Conservation (phyloP, 2,113 vertebrate genomes). For the Cichladusa arquata region DNA sequence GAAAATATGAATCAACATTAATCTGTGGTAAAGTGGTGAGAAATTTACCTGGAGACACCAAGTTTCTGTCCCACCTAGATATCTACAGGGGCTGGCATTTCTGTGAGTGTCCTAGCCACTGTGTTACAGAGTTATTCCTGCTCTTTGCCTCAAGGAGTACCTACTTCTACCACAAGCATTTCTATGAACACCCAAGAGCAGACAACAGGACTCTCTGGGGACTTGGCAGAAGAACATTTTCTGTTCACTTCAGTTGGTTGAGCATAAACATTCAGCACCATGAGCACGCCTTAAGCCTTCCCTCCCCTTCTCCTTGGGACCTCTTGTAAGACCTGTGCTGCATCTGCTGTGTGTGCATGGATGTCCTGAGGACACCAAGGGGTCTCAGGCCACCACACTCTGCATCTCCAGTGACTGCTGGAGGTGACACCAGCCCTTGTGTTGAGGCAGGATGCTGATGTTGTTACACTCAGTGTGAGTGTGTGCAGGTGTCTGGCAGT, state of each 20-base stretch:
- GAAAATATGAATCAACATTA: background rate
- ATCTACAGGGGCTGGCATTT: background rate
- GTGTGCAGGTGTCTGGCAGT: background rate
- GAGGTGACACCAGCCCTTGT: background rate
- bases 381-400: background rate
- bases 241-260: background rate
- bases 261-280: background rate
- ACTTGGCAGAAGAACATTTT: background rate
- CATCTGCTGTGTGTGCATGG: background rate
- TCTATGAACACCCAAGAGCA: background rate
- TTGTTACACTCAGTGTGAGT: background rate
- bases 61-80: background rate
- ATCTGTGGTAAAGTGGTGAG: background rate
- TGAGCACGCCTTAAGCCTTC: background rate
- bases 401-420: background rate
- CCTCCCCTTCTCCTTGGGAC: background rate
- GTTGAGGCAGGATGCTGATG: background rate
- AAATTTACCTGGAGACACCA: background rate
- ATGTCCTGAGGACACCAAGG: background rate
- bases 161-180: background rate
- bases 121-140: background rate
- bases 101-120: background rate
- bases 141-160: background rate
- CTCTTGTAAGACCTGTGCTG: background rate
- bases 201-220: background rate